Evolutionary conservation across 2,797 vertebrate genomes (phyloP).

Genomic region (Clamator glandarius): DNA sequence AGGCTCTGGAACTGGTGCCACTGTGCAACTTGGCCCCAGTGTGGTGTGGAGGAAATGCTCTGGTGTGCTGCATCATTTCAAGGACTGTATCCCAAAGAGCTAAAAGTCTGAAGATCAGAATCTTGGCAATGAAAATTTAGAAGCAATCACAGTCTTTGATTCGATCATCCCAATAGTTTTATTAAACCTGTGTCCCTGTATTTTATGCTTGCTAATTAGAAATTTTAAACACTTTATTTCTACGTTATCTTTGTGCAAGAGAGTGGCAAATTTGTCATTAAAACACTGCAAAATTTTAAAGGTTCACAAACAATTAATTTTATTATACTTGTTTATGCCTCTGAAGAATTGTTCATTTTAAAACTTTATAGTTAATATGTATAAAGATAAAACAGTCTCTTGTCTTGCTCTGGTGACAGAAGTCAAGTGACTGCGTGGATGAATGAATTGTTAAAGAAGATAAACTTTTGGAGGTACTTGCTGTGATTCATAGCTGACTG

Average conservation of each 20-base stretch:
- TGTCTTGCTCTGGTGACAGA: not conserved
- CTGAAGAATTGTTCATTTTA: constrained; percentile 50
- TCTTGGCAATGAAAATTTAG: not conserved
- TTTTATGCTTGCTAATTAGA: constrained; percentile 39
- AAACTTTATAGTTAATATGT: constrained; percentile 31
- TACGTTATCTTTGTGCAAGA: constrained; percentile 46
- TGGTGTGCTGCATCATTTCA: not conserved
- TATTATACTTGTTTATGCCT: constrained; percentile 58
- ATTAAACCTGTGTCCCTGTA: not conserved
- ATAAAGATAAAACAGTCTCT: constrained; percentile 27
- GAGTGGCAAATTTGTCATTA: constrained; percentile 46
- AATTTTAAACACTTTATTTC: constrained; percentile 31
- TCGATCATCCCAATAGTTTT: constrained; percentile 15
- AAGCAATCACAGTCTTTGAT: not conserved
- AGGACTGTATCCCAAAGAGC: not conserved
- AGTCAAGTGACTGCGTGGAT: not conserved
- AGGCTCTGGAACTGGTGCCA: not conserved
- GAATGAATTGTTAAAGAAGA: not conserved
- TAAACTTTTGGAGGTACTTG: not conserved
- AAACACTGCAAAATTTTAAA: not conserved
- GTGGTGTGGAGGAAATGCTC: not conserved
- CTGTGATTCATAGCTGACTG: not conserved
- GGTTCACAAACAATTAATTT: constrained; percentile 55
- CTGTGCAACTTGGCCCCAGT: not conserved
- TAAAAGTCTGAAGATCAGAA: not conserved